Evolutionary conservation across 2,113 vertebrate genomes (phyloP).

Genomic region (Engystomops pustulosus): DNA sequence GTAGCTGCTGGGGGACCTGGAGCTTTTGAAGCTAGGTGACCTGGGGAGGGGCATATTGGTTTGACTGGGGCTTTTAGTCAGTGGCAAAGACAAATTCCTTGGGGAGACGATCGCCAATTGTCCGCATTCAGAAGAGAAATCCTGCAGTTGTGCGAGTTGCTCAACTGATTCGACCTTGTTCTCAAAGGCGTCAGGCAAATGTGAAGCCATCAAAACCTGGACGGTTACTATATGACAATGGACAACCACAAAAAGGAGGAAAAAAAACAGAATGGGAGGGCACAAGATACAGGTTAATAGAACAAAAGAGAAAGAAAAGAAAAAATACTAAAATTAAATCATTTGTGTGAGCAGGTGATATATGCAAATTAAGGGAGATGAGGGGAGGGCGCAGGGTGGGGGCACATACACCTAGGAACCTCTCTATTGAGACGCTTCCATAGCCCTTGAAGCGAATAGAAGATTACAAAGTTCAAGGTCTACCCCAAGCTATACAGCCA

Average conservation of each 20-base stretch:
- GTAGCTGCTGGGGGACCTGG: constrained; percentile 80
- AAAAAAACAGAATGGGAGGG: constrained; percentile 62
- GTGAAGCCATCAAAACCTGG: constrained; percentile 78
- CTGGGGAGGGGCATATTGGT: constrained; percentile 72
- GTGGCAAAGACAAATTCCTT: constrained; percentile 69
- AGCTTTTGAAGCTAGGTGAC: constrained; percentile 78
- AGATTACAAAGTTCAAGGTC: no score
- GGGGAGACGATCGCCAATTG: constrained; percentile 68
- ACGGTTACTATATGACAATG: constrained; percentile 76
- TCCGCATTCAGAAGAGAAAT: constrained; percentile 70
- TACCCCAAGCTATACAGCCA: no score
- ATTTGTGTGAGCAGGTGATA: no score
- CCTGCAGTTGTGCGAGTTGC: constrained; percentile 65
- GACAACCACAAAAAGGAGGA: constrained; percentile 70
- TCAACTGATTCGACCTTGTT: constrained; percentile 67
- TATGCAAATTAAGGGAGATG: no score
- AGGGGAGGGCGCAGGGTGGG: no score
- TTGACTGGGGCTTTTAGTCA: constrained; percentile 76
- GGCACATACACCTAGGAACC: no score
- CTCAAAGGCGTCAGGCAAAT: constrained; percentile 71
- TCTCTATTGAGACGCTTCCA: no score
- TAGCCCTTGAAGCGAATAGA: no score
- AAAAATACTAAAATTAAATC: not conserved
- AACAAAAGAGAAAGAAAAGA: constrained; percentile 44
- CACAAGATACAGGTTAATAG: constrained; percentile 65